Conservation (phyloP, 2,797 vertebrate species). For the Poecile montanus region DNA sequence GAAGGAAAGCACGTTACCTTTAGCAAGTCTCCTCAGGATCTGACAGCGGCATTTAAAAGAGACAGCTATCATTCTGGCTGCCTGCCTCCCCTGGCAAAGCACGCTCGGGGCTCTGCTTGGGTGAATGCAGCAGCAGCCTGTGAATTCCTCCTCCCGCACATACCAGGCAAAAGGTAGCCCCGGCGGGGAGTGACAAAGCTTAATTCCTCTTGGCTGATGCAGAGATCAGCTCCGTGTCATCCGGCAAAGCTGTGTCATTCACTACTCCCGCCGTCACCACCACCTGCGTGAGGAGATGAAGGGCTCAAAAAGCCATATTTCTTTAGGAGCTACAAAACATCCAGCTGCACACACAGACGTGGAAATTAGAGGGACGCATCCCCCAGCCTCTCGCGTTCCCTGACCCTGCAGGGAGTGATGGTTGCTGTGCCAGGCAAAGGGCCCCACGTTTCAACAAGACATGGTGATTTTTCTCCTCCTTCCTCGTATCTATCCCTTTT, state of each 20-base stretch:
- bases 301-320: conserved; percentile 60
- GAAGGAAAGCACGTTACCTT: conserved; percentile 86
- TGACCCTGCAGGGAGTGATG: neutral
- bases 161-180: conserved; percentile 80
- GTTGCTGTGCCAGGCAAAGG: conserved; percentile 59
- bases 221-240: conserved; percentile 79
- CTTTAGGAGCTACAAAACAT: conserved; percentile 69
- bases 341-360: conserved; percentile 14
- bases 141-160: conserved; percentile 80
- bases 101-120: conserved; percentile 74
- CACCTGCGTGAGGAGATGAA: conserved; percentile 60
- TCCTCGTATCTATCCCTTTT: neutral
- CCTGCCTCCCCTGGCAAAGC: conserved; percentile 73
- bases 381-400: conserved; percentile 27
- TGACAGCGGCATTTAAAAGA: conserved; percentile 99
- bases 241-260: conserved; percentile 77
- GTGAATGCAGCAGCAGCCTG: conserved; percentile 77
- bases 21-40: conserved; percentile 94
- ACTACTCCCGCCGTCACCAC: conserved; percentile 38
- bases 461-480: neutral
- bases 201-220: conserved; percentile 82
- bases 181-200: conserved; percentile 81
- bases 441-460: conserved; percentile 6
- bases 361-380: conserved; percentile 27
- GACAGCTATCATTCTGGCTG: conserved; percentile 94